Evolutionary conservation across 1,140 invertebrate species (phyloP), one percentile per base, ranked within the genome.

Genomic region (Camponotus floridanus): DNA sequence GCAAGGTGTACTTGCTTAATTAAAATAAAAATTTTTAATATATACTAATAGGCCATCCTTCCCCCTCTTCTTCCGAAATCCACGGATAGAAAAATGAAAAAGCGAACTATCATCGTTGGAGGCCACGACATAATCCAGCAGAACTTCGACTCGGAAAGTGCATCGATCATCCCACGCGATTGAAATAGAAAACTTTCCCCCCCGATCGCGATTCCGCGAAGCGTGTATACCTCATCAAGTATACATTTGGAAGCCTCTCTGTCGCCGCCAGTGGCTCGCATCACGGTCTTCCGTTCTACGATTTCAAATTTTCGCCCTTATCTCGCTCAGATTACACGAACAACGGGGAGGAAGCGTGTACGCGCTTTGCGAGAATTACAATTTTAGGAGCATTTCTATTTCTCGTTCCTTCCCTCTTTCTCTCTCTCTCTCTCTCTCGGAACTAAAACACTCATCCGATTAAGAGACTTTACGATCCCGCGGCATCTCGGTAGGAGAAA

Each of bases 391-490:
- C 87, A 74, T 86, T 90, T 91, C 87, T 84, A 90, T 92, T 90
- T 89, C 90, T 90, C 87, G 86, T 68, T 74, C 70, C 9, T 45
- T 9, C 42, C 0, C 9, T 15, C 48, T 48, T 0, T 15, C 45
- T 15, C 45, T 45, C 45, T 11, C 11, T 1, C 11, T 51, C 62
- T 33, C 86, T 85, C 45, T 79, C 64, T 61, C 80, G 85, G 45
- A 90, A 83, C n/a, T 73, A 13, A 21, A 61, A 90, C 79, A 51
- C 76, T 92, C 91, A 91, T 92, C 88, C 91, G 91, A 93, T 93
- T 92, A 93, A 92, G 85, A 87, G 89, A 91, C 90, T 93, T 92
- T 91, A 92, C 90, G 91, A 93, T 91, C 88, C 80, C 73, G 83
- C 45, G 65, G 45, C 76, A 79, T 85, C 87, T 88, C 76, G 33